Evolutionary conservation across 2,113 vertebrate species (phyloP), one percentile per base, ranked within the genome.

Genomic region (Alligator sinensis): DNA sequence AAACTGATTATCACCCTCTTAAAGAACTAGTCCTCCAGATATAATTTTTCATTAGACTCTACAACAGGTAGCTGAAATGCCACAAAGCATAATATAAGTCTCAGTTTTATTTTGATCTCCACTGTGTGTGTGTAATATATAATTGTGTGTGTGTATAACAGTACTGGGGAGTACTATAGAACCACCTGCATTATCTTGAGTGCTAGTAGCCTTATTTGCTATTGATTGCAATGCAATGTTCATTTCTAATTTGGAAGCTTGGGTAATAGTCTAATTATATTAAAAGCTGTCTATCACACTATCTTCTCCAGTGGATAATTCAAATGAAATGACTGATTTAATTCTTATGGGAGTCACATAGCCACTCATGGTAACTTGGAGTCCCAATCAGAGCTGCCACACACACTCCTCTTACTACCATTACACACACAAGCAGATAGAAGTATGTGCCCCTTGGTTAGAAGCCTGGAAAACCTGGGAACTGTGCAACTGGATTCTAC

Each of bases 241-340:
- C 83, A 82, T 70, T 34, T 94, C 87, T 93, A 96, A 80, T 93
- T 92, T 89, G 54, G 86, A 93, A 87, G 62, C 87, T 86, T 70
- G 91, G 15, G 80, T 97, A 97, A 97, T 93, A 96, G 91, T 75
- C 77, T 95, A 92, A 97, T 98, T 97, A 97, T 81, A 93, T 94
- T 97, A 96, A 97, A 95, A 97, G 86, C 91, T 95, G 88, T 55
- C 84, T 86, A 88, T 89, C 60, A 28, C 72, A 94, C 75, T 55
- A 27, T 81, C 82, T 95, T 93, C 93, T 86, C 97, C 92, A 86
- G 92, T 97, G 96, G 96, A 96, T 97, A 96, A 96, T 96, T 97
- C 77, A 95, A 90, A 63, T 74, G 80, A 94, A 97, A 96, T 96
- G 30, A 93, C 93, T 92, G 92, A 91, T 95, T 95, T 80, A 89